phyloP scores from a whole-genome alignment of 30 jellyfish, hydroid and myxozoan species.

The Pelagia noctiluca region DNA sequence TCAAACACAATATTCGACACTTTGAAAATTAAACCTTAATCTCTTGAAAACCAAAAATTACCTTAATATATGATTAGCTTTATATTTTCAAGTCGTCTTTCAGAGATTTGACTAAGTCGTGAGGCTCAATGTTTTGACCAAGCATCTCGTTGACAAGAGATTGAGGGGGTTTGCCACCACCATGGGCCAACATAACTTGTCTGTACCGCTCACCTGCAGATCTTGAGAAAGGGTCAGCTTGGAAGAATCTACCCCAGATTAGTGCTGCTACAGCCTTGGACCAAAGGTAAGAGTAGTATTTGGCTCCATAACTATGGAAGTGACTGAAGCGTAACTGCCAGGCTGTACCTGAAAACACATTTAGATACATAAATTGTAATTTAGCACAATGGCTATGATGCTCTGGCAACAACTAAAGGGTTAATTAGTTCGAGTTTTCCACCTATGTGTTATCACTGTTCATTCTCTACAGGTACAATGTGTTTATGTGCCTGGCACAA shows the following conservation, averaged over 20 bases:
- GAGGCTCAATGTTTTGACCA: slow-evolving; percentile 59
- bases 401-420: background rate
- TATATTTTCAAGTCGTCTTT: slow-evolving; percentile 64
- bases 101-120: slow-evolving; percentile 71
- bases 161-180: slow-evolving; percentile 94
- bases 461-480: no score
- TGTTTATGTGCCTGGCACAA: no score
- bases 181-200: slow-evolving; percentile 84
- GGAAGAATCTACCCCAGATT: slow-evolving; percentile 87
- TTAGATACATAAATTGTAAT: no score
- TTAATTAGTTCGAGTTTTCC: no score
- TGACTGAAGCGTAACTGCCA: slow-evolving; percentile 98
- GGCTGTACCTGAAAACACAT: slow-evolving; percentile 88
- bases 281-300: slow-evolving; percentile 94
- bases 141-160: slow-evolving; percentile 82
- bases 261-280: slow-evolving; percentile 92
- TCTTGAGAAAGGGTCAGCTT: slow-evolving; percentile 84
- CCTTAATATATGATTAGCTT: no score
- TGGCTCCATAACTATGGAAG: slow-evolving; percentile 93
- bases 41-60: background rate
- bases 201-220: slow-evolving; percentile 90
- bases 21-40: no score
- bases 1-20: no score
- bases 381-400: background rate
- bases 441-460: no score